phyloP scores from a whole-genome alignment of 2,113 vertebrate species.

The Chionodraco myersi region DNA sequence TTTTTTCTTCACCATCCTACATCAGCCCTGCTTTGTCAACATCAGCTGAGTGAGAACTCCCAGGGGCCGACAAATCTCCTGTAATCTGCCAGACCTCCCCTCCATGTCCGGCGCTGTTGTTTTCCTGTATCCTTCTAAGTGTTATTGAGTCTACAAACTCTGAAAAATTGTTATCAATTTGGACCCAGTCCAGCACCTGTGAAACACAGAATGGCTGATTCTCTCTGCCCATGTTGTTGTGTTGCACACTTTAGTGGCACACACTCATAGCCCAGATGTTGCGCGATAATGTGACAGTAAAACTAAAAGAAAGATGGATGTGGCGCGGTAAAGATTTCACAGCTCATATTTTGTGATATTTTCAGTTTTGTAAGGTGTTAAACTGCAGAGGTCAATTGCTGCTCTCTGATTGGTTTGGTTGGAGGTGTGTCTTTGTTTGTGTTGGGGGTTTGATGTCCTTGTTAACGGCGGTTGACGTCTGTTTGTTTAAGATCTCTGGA shows the following conservation, averaged over 20 bases:
- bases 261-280: constrained; percentile 64
- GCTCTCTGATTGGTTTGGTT: constrained; percentile 9
- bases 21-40: constrained; percentile 71
- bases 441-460: neutral
- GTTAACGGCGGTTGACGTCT: neutral
- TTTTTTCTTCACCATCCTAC: constrained; percentile 27
- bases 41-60: constrained; percentile 71
- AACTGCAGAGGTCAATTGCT: constrained; percentile 56
- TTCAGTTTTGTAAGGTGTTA: constrained; percentile 49
- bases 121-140: constrained; percentile 66
- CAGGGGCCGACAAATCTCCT: constrained; percentile 65
- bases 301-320: constrained; percentile 59
- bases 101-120: constrained; percentile 51
- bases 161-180: constrained; percentile 68
- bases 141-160: constrained; percentile 72
- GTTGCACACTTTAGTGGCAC: constrained; percentile 42
- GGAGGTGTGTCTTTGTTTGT: neutral
- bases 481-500: constrained; percentile 17
- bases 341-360: constrained; percentile 39
- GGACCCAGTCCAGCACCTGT: constrained; percentile 61
- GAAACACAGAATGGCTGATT: constrained; percentile 41
- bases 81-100: constrained; percentile 68
- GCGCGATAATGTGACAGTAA: constrained; percentile 61
- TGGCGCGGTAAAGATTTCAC: constrained; percentile 49
- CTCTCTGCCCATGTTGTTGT: constrained; percentile 27